phyloP scores from a whole-genome alignment of 2,797 vertebrate species.

The Bradypodion pumilum region DNA sequence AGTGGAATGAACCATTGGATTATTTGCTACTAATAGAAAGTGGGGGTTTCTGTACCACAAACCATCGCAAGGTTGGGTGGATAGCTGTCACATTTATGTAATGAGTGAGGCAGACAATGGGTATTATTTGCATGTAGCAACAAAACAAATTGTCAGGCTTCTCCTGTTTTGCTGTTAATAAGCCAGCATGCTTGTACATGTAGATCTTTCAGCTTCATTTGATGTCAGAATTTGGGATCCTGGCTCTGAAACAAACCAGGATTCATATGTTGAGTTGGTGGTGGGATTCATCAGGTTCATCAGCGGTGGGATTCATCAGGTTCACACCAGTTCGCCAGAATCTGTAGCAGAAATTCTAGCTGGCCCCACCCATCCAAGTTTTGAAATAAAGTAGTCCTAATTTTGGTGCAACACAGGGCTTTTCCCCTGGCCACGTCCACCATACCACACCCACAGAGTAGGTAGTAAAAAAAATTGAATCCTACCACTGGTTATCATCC shows the following conservation, averaged over 20 bases:
- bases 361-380: too few relatives aligned
- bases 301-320: too few relatives aligned
- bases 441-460: too few relatives aligned
- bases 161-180: not conserved
- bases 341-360: too few relatives aligned
- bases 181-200: not conserved
- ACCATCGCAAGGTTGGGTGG: not conserved
- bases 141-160: not conserved
- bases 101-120: not conserved
- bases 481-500: not conserved
- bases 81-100: not conserved
- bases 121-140: not conserved
- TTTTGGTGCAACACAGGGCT: too few relatives aligned
- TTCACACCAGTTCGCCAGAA: too few relatives aligned
- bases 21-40: not conserved
- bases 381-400: too few relatives aligned
- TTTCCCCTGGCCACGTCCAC: too few relatives aligned
- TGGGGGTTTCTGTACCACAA: not conserved
- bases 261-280: not conserved
- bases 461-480: too few relatives aligned
- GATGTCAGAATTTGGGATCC: too few relatives aligned
- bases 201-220: too few relatives aligned
- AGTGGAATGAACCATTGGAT: not conserved
- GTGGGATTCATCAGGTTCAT: too few relatives aligned
- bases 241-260: not conserved